A percentile compares a stretch with the other conserved stretches of the same genome.
Evolutionary conservation across 2,797 vertebrate genomes (phyloP).

Genomic region (Botia kubotai): DNA sequence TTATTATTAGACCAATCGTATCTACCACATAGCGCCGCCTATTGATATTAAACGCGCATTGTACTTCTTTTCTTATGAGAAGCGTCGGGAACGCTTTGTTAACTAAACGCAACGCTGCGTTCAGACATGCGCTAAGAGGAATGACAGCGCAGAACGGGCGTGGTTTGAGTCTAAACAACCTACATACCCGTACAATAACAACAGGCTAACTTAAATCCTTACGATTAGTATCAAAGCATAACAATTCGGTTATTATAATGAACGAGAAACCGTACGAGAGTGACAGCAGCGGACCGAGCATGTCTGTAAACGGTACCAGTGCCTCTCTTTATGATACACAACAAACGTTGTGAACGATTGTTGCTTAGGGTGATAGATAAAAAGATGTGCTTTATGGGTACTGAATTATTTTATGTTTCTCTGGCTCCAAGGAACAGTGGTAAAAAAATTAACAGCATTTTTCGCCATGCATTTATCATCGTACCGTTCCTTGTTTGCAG

Average conservation of each 20-base stretch:
- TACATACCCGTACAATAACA: slow-evolving; percentile 6
- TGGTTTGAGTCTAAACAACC: slow-evolving; percentile 18
- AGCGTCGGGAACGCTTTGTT: slow-evolving; percentile 20
- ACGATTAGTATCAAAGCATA: slow-evolving; percentile 14
- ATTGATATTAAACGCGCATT: not conserved
- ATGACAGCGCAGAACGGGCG: slow-evolving; percentile 49
- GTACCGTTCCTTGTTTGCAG: not conserved
- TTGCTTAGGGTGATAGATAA: not conserved
- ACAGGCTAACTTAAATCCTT: slow-evolving; percentile 1
- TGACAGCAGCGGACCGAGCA: slow-evolving; percentile 27
- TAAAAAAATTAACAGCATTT: not conserved
- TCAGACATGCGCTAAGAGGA: slow-evolving; percentile 44
- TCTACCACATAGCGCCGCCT: too few relatives aligned
- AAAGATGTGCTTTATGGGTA: not conserved
- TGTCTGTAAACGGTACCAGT: slow-evolving; percentile 41
- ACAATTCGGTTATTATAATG: slow-evolving; percentile 10
- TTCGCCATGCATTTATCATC: not conserved
- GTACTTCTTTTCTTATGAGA: not conserved
- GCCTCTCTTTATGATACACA: not conserved
- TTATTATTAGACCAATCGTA: not conserved
- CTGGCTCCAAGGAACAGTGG: not conserved
- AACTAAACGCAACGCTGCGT: slow-evolving; percentile 25
- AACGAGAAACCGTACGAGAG: not conserved
- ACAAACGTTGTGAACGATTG: not conserved
- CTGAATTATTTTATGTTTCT: not conserved